Conservation (phyloP, 2,113 vertebrate genomes). For the Synchiropus splendidus region DNA sequence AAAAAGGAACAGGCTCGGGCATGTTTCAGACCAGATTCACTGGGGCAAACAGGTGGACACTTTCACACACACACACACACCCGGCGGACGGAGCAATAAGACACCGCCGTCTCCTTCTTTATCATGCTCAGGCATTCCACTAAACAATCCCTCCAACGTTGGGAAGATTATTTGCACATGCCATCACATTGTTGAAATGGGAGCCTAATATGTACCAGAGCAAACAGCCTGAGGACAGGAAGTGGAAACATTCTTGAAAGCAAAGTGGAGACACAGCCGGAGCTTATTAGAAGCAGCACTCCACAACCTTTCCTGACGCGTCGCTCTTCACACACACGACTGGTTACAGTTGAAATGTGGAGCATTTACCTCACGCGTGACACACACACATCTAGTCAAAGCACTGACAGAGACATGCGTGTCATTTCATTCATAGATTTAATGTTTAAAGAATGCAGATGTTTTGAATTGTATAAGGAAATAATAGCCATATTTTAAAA, state of each 20-base stretch:
- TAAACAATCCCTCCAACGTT: constrained; percentile 2
- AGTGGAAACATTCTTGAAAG: constrained; percentile 50
- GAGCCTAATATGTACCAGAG: constrained; percentile 45
- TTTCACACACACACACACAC: neutral
- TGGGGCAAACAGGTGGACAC: constrained; percentile 6
- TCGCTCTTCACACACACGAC: no score
- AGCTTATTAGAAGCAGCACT: constrained; percentile 40
- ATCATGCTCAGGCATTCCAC: no score
- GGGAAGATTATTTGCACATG: constrained; percentile 11
- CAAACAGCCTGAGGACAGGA: constrained; percentile 48
- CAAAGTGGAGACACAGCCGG: constrained; percentile 13
- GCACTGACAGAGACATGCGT: no score
- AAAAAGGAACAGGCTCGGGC: constrained; percentile 42
- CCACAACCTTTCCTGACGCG: neutral
- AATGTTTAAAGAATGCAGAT: no score
- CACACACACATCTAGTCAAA: no score
- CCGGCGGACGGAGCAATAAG: no score
- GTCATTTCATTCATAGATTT: no score
- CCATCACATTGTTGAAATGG: constrained; percentile 21
- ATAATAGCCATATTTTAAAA: no score
- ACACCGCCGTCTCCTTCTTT: no score
- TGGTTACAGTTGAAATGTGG: no score
- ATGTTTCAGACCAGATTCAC: constrained; percentile 37
- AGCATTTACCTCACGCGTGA: no score
- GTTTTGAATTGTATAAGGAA: no score